Evolutionary conservation across 2,113 vertebrate species (phyloP), one percentile per base, ranked within the genome.

Genomic region (Myiopsitta monachus): DNA sequence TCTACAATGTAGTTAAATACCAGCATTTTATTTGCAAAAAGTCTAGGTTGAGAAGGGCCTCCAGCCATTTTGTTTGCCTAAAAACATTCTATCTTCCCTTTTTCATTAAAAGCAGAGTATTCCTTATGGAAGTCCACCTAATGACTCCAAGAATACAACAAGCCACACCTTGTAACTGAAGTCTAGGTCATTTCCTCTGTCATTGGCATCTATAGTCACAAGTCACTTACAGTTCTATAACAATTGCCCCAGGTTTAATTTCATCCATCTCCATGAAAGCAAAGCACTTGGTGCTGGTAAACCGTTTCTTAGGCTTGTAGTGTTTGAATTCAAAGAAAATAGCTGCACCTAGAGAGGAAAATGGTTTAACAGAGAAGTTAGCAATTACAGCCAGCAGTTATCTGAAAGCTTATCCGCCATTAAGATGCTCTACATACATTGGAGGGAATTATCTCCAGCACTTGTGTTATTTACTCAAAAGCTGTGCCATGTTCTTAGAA

Each of bases 251-350:
- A 5, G 99, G 97, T 95, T 99, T 99, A 97, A 99, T 99, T 96
- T 99, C 99, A 79, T 99, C 99, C 99, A 99, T 99, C 98, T 99
- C 99, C 99, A 99, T 99, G 97, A 99, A 99, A 79, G 98, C 99
- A 96, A 99, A 99, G 97, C 99, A 99, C 96, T 99, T 99, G 93
- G 99, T 99, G 98, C 99, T 99, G 97, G 99, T 99, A 95, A 99
- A 99, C 92, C 98, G 98, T 94, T 99, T 99, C 95, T 99, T 99
- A 84, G 99, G 99, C 97, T 99, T 99, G 98, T 99, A 99, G 98
- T 99, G 99, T 97, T 99, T 99, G 98, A 99, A 99, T 98, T 99
- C 99, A 98, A 99, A 99, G 98, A 99, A 99, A 97, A 99, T 99
- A 96, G 99, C 99, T 97, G 99, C 99, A 94, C 99, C 99, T 99